A percentile compares a stretch with the other conserved stretches of the same genome.
Evolutionary conservation across 2,888 invertebrate species (phyloP).

Genomic region (Drosophila paranaensis): DNA sequence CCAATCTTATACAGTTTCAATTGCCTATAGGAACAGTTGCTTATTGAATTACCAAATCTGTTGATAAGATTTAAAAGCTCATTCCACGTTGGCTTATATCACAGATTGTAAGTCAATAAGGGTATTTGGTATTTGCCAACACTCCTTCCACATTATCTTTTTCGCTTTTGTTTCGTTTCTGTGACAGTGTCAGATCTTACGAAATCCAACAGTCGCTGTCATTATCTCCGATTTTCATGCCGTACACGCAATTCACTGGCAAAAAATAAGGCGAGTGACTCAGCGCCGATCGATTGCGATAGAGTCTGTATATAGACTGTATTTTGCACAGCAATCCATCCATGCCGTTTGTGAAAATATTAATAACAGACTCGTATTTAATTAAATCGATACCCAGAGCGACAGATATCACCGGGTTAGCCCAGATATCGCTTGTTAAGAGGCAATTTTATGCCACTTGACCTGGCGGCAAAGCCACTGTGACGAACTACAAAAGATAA

Average conservation of each 20-base stretch:
- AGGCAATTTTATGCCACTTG: slow-evolving; percentile 13
- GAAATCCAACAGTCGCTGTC: slow-evolving; percentile 48
- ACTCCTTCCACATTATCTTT: neutral
- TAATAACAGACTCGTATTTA: slow-evolving; percentile 1
- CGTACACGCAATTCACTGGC: slow-evolving; percentile 46
- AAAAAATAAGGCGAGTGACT: slow-evolving; percentile 29
- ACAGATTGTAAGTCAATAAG: neutral
- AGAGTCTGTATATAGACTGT: slow-evolving; percentile 13
- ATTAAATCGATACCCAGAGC: neutral
- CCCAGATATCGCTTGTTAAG: neutral
- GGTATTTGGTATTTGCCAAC: slow-evolving; percentile 6
- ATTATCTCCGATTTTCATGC: slow-evolving; percentile 65
- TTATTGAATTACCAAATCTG: neutral
- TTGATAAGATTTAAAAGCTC: neutral
- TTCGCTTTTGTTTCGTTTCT: slow-evolving; percentile 2
- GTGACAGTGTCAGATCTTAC: slow-evolving; percentile 46
- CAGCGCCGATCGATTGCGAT: slow-evolving; percentile 31
- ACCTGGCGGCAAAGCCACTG: slow-evolving; percentile 11
- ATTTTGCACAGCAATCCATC: slow-evolving; percentile 8
- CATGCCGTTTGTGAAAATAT: slow-evolving; percentile 6
- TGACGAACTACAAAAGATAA: slow-evolving; percentile 20
- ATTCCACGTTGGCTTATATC: neutral
- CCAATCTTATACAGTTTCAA: neutral
- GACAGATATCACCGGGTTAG: neutral
- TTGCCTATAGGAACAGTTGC: neutral